These are phyloP conservation scores for Spisula solida DNA, from an alignment of 2,888 invertebrate genomes.

Conservation along the genomic window DNA sequence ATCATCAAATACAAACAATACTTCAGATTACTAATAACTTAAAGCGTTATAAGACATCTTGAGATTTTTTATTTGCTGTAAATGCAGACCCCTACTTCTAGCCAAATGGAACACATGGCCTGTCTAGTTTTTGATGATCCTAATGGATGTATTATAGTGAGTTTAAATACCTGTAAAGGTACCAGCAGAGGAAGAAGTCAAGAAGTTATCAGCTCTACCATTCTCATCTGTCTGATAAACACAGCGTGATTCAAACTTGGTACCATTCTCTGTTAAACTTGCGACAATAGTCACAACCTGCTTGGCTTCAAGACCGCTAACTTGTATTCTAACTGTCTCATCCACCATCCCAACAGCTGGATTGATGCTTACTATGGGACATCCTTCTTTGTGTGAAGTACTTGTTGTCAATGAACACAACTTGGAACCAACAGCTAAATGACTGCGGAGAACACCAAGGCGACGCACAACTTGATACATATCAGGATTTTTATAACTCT, in stretches of 20 bases:
- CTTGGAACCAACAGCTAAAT: background rate
- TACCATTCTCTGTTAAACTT: constrained; percentile 21
- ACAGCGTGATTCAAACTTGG: constrained; percentile 45
- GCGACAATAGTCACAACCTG: constrained; percentile 43
- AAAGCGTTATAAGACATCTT: too few relatives aligned
- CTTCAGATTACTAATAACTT: too few relatives aligned
- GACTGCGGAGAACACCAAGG: constrained; percentile 4
- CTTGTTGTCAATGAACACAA: background rate
- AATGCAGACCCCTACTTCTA: too few relatives aligned
- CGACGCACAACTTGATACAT: constrained; percentile 19
- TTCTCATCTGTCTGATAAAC: constrained; percentile 31
- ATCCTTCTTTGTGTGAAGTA: background rate
- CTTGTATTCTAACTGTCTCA: constrained; percentile 25
- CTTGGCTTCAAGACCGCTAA: constrained; percentile 35
- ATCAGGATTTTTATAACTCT: background rate
- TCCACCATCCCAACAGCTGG: constrained; percentile 38
- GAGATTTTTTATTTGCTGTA: too few relatives aligned
- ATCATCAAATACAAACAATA: too few relatives aligned
- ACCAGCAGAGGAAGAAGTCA: constrained; percentile 12
- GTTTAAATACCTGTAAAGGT: constrained; percentile 40
- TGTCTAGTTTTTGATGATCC: too few relatives aligned
- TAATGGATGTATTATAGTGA: too few relatives aligned
- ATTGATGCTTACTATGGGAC: constrained; percentile 15
- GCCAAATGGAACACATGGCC: too few relatives aligned
- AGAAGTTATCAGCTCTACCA: constrained; percentile 36